Conservation (phyloP, 2,113 vertebrate genomes). For the Lynx canadensis region DNA sequence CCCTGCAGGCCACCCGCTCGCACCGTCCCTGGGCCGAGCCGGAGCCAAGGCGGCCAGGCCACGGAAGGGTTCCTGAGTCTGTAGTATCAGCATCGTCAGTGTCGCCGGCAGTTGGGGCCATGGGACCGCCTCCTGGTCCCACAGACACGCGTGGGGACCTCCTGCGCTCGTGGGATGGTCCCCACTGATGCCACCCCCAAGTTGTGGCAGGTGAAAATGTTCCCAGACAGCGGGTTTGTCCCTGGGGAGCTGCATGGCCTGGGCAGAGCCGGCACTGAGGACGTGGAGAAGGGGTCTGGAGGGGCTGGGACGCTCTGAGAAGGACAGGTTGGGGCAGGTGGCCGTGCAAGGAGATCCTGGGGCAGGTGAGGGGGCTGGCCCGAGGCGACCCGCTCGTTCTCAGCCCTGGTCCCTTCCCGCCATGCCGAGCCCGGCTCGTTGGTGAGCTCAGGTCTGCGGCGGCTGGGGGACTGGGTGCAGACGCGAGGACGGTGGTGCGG, state of each 20-base stretch:
- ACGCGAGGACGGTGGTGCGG: no score
- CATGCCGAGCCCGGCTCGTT: not conserved
- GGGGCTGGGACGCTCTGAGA: not conserved
- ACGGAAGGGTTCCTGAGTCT: fast-evolving
- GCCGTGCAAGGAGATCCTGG: no score
- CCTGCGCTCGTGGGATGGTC: fast-evolving
- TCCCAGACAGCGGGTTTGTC: fast-evolving
- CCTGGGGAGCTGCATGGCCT: not conserved
- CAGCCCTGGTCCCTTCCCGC: fast-evolving
- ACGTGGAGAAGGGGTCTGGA: not conserved
- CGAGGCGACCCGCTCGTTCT: no score
- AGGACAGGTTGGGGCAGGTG: no score
- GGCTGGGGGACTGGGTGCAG: not conserved
- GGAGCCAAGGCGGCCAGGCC: fast-evolving
- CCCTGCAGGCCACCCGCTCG: no score
- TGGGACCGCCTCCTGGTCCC: not conserved
- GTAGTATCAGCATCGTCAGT: fast-evolving
- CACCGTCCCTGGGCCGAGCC: fast-evolving
- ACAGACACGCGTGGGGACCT: fast-evolving
- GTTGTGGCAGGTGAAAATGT: fast-evolving
- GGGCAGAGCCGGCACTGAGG: no score
- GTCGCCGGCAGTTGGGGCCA: fast-evolving
- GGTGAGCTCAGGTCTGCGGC: fast-evolving
- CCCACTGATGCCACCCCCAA: not conserved
- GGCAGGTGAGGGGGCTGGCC: not conserved